Percentiles rank a stretch among this genome's conserved stretches.
Conservation (phyloP, 2,888 invertebrate genomes). For the Urechis unicinctus region DNA sequence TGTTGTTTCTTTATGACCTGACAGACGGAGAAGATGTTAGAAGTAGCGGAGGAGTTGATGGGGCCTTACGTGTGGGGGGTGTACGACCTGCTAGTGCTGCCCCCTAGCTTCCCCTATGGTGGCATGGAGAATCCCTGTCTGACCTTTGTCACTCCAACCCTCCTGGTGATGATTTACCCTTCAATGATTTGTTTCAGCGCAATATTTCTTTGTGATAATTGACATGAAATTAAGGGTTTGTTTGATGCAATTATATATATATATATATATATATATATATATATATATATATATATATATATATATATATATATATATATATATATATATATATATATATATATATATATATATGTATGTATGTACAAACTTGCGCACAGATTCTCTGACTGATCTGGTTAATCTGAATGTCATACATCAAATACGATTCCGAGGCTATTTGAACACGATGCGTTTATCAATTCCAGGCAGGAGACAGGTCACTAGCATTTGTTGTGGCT, state of each 20-base stretch:
- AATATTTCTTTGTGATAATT: not conserved
- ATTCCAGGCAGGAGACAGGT: conserved; percentile 77
- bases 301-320: no score
- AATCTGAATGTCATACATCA: no score
- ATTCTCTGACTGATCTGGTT: no score
- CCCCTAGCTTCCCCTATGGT: conserved; percentile 89
- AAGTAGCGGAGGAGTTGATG: conserved; percentile 74
- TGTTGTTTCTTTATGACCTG: no score
- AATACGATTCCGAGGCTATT: no score
- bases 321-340: no score
- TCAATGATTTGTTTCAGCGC: no score
- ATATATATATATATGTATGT: no score
- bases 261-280: not conserved
- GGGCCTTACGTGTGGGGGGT: conserved; percentile 86
- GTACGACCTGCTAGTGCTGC: conserved; percentile 81
- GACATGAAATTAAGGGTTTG: not conserved
- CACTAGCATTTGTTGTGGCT: conserved; percentile 81
- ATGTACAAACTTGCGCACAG: not conserved
- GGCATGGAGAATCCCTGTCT: conserved; percentile 98
- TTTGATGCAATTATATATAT: no score
- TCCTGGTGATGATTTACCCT: conserved; percentile 64
- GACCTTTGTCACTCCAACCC: conserved; percentile 88
- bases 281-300: not conserved
- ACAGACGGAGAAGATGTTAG: conserved; percentile 72
- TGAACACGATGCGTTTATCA: no score